phyloP scores from a whole-genome alignment of 1,140 invertebrate species.

The Dendroctonus ponderosae region DNA sequence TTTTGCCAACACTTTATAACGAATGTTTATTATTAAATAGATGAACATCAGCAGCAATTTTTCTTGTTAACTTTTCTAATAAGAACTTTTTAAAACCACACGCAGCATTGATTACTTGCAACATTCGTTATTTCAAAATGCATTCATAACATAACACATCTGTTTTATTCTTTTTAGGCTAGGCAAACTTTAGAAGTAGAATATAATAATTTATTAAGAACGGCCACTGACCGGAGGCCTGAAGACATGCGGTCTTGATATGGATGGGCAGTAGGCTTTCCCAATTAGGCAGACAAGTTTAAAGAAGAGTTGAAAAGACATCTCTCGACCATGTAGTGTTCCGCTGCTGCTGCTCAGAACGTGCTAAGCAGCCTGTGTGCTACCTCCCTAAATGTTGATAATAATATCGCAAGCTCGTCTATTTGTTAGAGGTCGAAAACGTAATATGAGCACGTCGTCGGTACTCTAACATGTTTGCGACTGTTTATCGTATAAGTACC shows the following conservation, averaged over 20 bases:
- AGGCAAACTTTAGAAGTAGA: conserved; percentile 87
- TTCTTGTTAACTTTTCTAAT: too few relatives aligned
- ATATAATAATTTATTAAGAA: conserved; percentile 81
- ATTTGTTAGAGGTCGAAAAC: conserved; percentile 6
- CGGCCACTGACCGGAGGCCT: conserved; percentile 78
- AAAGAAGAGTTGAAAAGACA: conserved; percentile 30
- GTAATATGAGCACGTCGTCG: too few relatives aligned
- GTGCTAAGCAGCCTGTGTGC: conserved; percentile 43
- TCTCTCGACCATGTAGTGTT: conserved; percentile 47
- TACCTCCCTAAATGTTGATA: conserved; percentile 43
- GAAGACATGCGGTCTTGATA: conserved; percentile 55
- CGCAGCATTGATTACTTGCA: too few relatives aligned
- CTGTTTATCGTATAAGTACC: too few relatives aligned
- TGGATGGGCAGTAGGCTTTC: conserved; percentile 27
- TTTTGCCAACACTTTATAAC: too few relatives aligned
- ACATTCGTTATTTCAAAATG: too few relatives aligned
- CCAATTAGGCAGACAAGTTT: conserved; percentile 20
- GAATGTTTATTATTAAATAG: too few relatives aligned
- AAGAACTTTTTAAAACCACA: too few relatives aligned
- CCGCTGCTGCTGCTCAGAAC: conserved; percentile 39
- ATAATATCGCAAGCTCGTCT: conserved; percentile 12
- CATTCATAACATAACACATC: too few relatives aligned
- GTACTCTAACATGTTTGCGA: too few relatives aligned
- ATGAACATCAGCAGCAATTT: too few relatives aligned
- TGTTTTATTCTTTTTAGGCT: conserved; percentile 58